Evolutionary conservation across 1,140 invertebrate species (phyloP).

Genomic region (Choristoneura fumiferana): DNA sequence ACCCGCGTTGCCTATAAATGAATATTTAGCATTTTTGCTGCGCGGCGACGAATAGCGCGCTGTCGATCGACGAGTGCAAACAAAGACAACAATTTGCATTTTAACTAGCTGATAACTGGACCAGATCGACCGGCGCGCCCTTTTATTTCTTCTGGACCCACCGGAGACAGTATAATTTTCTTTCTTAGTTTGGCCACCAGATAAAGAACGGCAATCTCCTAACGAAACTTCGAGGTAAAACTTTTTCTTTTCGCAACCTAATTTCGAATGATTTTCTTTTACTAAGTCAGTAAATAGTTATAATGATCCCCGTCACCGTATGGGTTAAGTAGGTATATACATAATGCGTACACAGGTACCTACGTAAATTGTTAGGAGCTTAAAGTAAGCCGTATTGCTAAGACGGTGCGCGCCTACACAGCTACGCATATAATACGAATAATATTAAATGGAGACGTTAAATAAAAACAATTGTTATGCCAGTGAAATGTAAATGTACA

Average conservation of each 20-base stretch:
- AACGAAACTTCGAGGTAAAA: slow-evolving; percentile 37
- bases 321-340: no score
- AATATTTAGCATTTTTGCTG: slow-evolving; percentile 62
- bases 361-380: no score
- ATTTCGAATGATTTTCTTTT: slow-evolving; percentile 1
- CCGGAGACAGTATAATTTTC: slow-evolving; percentile 45
- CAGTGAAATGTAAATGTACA: no score
- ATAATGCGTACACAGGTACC: no score
- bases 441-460: no score
- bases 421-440: no score
- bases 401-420: no score
- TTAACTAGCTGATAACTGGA: slow-evolving; percentile 69
- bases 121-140: slow-evolving; percentile 36
- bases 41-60: slow-evolving; percentile 22
- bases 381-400: no score
- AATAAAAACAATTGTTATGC: no score
- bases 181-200: slow-evolving; percentile 39
- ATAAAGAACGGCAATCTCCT: slow-evolving; percentile 41
- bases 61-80: slow-evolving; percentile 53
- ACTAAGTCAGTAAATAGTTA: neutral
- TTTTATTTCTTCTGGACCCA: slow-evolving; percentile 48
- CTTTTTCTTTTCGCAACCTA: slow-evolving; percentile 26
- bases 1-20: slow-evolving; percentile 55
- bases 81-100: slow-evolving; percentile 72
- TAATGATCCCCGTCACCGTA: neutral